A percentile compares a stretch with the other conserved stretches of the same genome.
Evolutionary conservation across 1,140 invertebrate species (phyloP).

Genomic region (Drosophila pallidifrons): DNA sequence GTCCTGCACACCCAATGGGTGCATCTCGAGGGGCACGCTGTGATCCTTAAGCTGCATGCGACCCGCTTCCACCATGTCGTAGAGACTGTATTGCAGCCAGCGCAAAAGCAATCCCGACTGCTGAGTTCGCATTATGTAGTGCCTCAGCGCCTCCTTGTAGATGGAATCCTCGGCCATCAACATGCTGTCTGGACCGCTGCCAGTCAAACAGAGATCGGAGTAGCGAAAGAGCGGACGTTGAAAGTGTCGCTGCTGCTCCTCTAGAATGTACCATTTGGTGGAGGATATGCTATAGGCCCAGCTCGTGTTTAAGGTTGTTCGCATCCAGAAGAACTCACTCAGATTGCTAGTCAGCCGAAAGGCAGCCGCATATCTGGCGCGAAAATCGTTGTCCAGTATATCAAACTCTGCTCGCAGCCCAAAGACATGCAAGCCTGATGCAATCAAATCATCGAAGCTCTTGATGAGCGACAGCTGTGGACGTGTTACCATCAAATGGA

Average conservation of each 20-base stretch:
- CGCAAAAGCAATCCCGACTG: constrained; percentile 41
- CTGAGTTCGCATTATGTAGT: constrained; percentile 13
- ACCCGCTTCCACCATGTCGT: constrained; percentile 61
- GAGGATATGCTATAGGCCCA: constrained; percentile 63
- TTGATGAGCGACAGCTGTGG: constrained; percentile 29
- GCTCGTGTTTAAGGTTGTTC: constrained; percentile 60
- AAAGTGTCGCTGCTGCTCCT: constrained; percentile 55
- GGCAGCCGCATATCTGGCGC: constrained; percentile 55
- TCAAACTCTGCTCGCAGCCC: constrained; percentile 52
- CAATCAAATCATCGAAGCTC: constrained; percentile 54
- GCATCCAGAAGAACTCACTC: constrained; percentile 27
- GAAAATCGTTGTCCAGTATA: constrained; percentile 33
- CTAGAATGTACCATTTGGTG: constrained; percentile 50
- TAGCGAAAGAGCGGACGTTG: constrained; percentile 47
- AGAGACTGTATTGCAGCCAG: constrained; percentile 52
- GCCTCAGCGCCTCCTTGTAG: constrained; percentile 25
- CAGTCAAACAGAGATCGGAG: constrained; percentile 44
- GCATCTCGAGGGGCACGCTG: constrained; percentile 14
- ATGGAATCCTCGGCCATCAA: constrained; percentile 53
- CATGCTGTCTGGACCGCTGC: constrained; percentile 3
- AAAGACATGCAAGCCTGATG: constrained; percentile 54
- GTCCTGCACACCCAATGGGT: constrained; percentile 34
- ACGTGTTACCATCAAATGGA: constrained; percentile 32
- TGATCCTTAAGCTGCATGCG: constrained; percentile 62
- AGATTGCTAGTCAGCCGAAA: constrained; percentile 49